Evolutionary conservation across 2,888 invertebrate genomes (phyloP).

Genomic region (Carcina quercana): DNA sequence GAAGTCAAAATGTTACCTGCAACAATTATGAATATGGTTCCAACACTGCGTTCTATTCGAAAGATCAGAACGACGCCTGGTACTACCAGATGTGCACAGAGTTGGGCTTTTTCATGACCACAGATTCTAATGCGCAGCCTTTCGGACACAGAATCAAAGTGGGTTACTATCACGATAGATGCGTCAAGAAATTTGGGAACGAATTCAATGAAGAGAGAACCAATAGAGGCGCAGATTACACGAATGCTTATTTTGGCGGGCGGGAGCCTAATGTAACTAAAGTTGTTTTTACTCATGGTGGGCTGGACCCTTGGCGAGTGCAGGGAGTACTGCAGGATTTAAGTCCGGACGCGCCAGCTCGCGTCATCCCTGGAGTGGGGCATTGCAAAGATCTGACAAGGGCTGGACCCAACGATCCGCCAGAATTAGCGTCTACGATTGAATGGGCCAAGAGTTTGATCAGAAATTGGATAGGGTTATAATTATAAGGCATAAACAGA

Average conservation of each 20-base stretch:
- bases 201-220: constrained; percentile 2
- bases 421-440: neutral
- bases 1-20: no score
- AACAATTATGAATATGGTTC: neutral
- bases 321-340: constrained; percentile 3
- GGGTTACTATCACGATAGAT: neutral
- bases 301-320: constrained; percentile 9
- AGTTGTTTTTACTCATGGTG: constrained; percentile 9
- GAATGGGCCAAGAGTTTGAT: neutral
- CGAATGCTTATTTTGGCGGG: constrained; percentile 8
- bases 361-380: neutral
- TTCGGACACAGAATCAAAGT: no score
- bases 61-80: neutral
- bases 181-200: constrained; percentile 1
- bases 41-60: neutral
- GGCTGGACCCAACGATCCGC: neutral
- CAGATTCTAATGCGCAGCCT: neutral
- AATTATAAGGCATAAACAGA: no score
- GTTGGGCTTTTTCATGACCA: constrained; percentile 7
- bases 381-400: neutral
- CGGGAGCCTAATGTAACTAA: constrained; percentile 3
- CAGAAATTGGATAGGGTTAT: neutral
- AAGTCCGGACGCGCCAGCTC: neutral
- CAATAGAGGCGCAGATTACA: neutral
- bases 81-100: constrained; percentile 9